These are phyloP conservation scores for Circaetus cinerascens DNA, from an alignment of 2,113 vertebrate genomes.

Conservation along the genomic window DNA sequence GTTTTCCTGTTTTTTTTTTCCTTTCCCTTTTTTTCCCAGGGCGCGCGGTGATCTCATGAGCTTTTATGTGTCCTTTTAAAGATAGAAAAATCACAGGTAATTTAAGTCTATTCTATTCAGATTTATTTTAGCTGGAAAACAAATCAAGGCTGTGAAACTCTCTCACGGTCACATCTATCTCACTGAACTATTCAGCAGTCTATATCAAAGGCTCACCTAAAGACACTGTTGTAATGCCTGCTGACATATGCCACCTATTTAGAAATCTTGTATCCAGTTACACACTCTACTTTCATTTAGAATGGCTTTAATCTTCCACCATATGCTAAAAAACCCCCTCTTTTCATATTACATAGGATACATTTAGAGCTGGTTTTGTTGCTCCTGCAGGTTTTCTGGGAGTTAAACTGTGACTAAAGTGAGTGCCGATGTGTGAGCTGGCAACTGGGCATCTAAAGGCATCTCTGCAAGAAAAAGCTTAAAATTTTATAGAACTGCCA, in stretches of 20 bases:
- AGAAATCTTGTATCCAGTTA: conserved; percentile 14
- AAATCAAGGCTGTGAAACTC: conserved; percentile 48
- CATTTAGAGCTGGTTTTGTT: neutral
- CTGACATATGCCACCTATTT: conserved; percentile 56
- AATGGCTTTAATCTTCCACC: conserved; percentile 47
- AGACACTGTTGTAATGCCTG: conserved; percentile 23
- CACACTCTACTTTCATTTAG: conserved; percentile 28
- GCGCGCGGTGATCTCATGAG: neutral
- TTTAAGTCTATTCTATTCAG: conserved; percentile 43
- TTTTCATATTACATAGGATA: neutral
- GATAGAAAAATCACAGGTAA: conserved; percentile 40
- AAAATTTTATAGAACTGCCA: neutral
- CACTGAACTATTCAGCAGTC: neutral
- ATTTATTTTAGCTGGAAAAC: conserved; percentile 54
- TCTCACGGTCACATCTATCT: neutral
- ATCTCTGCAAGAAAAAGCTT: neutral
- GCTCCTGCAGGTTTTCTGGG: neutral
- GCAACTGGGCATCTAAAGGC: neutral
- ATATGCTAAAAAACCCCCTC: neutral
- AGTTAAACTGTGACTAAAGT: neutral
- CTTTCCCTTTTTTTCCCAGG: neutral
- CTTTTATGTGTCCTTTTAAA: conserved; percentile 52
- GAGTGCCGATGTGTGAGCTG: neutral
- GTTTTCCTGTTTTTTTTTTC: neutral
- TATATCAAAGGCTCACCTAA: conserved; percentile 56